Evolutionary conservation across 2,888 invertebrate genomes (phyloP), one percentile per base, ranked within the genome.

Genomic region (Boloria euphrosyne): DNA sequence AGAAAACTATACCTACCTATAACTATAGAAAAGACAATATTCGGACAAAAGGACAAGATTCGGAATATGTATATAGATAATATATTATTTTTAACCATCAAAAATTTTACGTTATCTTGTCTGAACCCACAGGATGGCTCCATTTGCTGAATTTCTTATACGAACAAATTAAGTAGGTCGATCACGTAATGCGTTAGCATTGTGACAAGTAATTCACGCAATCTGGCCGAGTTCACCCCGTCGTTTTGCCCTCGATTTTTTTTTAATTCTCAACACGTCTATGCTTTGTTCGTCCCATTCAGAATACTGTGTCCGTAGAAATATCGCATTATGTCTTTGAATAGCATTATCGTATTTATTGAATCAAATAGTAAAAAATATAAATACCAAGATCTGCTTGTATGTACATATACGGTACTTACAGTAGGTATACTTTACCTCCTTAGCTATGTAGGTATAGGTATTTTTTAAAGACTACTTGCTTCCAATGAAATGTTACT

Each of bases 261-360:
- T 86, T 86, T 85, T 85, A 88, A 90, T 90, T 90, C 91, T 75
- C 80, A 70, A 79, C 90, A 89, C 91, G 91, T 90, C 79, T 79
- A 53, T 73, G 80, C 85, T 88, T 89, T 90, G 86, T 88, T 86
- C 86, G 81, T 85, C 80, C 82, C 78, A 87, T 89, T 88, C 88
- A 90, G 82, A 84, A 83, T 82, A 80, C 76, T 78, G 80, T 82
- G 78, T 84, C 84, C 83, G 84, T 84, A 81, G 83, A 47, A 66
- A 63, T 61, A 31, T 43, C 50, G 13, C 22, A 59, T 57, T 49
- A 18, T 83, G 79, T 78, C 76, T 77, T 80, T 83, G 79, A 80
- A 83, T 79, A 73, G 76, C 72, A 79, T 84, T 82, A 82, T 79
- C 76, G 77, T 76, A 79, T 80, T 84, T 79, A 5, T 22, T 4